Conservation (phyloP, 2,888 invertebrate species). For the Plemyria rubiginata region DNA sequence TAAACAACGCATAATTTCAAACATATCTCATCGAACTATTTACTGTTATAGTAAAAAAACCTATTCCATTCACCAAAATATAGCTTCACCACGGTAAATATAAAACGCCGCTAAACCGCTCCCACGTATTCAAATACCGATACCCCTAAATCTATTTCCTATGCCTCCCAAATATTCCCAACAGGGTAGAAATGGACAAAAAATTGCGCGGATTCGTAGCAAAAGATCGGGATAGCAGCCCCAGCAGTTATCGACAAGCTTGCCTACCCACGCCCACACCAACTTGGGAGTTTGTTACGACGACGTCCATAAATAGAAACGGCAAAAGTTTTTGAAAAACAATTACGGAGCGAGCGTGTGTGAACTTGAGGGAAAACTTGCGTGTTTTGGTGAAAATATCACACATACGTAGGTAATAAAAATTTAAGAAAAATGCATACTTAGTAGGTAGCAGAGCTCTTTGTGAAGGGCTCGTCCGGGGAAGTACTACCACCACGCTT, state of each 20-base stretch:
- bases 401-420: neutral
- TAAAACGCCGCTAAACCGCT: neutral
- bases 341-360: constrained; percentile 5
- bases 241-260: constrained; percentile 26
- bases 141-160: constrained; percentile 6
- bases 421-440: no score
- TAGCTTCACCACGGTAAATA: neutral
- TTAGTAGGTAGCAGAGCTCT: no score
- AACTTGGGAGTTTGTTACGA: constrained; percentile 18
- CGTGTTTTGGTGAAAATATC: neutral
- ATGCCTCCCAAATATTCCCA: constrained; percentile 2
- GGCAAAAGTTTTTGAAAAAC: constrained; percentile 17
- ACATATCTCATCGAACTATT: no score
- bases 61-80: neutral
- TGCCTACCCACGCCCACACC: constrained; percentile 16
- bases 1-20: no score
- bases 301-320: constrained; percentile 28
- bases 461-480: no score
- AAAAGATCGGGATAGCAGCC: constrained; percentile 15
- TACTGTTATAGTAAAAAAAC: no score
- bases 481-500: no score
- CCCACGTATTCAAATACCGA: constrained; percentile 6
- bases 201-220: constrained; percentile 9
- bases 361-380: neutral
- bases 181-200: constrained; percentile 21